Evolutionary conservation across 2,888 invertebrate genomes (phyloP), one percentile per base, ranked within the genome.

Genomic region (Syrphus vitripennis): DNA sequence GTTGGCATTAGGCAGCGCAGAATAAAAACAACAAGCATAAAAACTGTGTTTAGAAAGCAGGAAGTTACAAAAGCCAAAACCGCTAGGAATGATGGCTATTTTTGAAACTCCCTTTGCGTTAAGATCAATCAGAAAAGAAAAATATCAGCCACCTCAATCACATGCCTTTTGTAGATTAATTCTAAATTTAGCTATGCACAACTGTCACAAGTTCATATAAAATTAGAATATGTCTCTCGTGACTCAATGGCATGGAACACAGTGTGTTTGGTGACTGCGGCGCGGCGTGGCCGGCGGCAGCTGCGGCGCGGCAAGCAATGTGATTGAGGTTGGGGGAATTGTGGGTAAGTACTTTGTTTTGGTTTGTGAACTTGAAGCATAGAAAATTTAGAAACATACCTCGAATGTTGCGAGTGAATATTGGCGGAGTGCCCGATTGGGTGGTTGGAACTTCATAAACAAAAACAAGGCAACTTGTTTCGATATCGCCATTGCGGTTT

Each of bases 401-500:
- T 91, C 90, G 90, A 88, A 92, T 92, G 89, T 91, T 91, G 89
- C 91, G 91, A 89, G 92, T 92, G 90, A 92, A 92, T 89, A 92
- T 91, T 89, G 92, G 92, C 83, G 92, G 91, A 10, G 91, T 91
- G 89, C 91, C 90, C 89, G 90, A 90, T 89, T 90, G 90, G 71
- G 90, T 89, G 71, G 90, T 90, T 88, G 92, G 90, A 88, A 91
- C 90, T 89, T 92, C 92, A 89, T 91, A 92, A 86, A 92, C 90
- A 77, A 91, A 91, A 88, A 93, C 91, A 86, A 90, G 90, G 88
- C 92, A 91, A 89, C 90, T 91, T 45, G 92, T 92, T 90, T 92
- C 92, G 79, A 91, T 90, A 89, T 92, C 91, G 88, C 92, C 92
- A 88, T 91, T 91, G 69, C 88, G 94, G 91, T 97, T 97, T 88